These are phyloP conservation scores for Microplitis demolitor DNA, from an alignment of 1,140 invertebrate genomes.

Conservation along the genomic window DNA sequence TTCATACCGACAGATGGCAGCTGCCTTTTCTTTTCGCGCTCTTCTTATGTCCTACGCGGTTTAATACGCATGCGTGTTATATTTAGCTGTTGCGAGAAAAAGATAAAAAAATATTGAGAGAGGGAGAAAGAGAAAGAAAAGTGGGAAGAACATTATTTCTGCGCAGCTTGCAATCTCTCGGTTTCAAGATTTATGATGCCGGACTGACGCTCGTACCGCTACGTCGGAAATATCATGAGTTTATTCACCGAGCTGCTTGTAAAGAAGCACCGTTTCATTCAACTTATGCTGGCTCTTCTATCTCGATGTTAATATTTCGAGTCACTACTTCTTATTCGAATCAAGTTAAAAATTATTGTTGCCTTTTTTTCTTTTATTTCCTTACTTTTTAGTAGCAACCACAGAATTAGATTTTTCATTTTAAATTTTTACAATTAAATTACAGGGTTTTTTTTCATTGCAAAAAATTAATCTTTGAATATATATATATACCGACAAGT, in stretches of 20 bases:
- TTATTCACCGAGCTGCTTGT: constrained; percentile 5
- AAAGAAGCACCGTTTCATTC: not conserved
- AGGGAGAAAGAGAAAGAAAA: not conserved
- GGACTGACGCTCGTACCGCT: not conserved
- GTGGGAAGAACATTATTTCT: not conserved
- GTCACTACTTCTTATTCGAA: not conserved
- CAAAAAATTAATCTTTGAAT: no score
- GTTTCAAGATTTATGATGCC: constrained; percentile 11
- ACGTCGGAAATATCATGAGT: constrained; percentile 1
- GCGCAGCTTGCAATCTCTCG: constrained; percentile 9
- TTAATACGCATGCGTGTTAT: not conserved
- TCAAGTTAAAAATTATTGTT: not conserved
- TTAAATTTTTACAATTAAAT: no score
- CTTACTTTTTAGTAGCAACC: no score
- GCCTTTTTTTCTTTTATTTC: no score
- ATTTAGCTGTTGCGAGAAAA: not conserved
- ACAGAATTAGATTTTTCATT: no score
- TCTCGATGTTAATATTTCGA: not conserved
- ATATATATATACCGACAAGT: no score
- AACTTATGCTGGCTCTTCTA: not conserved
- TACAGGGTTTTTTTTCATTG: no score
- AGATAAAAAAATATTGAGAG: not conserved
- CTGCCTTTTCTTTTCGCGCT: constrained; percentile 55
- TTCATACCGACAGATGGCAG: constrained; percentile 58
- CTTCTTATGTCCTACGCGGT: not conserved